Percentiles rank a stretch among this genome's conserved stretches.
These are phyloP conservation scores for Epinephelus lanceolatus DNA, from an alignment of 2,113 vertebrate genomes.

Conservation along the genomic window DNA sequence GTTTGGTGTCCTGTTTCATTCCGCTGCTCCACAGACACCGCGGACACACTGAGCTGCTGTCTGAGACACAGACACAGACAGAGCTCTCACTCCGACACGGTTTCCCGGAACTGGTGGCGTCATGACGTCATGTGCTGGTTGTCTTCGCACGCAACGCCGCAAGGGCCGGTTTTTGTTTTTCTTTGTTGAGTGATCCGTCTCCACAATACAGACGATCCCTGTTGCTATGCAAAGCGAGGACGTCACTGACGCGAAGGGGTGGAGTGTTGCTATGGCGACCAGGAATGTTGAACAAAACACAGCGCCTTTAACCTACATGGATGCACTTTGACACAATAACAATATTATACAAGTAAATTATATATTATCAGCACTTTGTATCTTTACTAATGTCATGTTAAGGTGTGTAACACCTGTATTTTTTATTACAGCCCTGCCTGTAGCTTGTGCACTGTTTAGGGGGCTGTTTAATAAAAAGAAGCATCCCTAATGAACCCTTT, in stretches of 20 bases:
- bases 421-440: background rate
- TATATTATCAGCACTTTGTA: background rate
- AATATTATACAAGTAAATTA: background rate
- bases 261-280: slow-evolving; percentile 82
- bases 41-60: background rate
- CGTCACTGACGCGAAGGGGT: slow-evolving; percentile 82
- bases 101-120: background rate
- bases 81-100: slow-evolving; percentile 47
- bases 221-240: slow-evolving; percentile 54
- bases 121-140: background rate
- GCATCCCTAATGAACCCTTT: background rate
- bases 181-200: slow-evolving; percentile 1
- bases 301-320: slow-evolving; percentile 21
- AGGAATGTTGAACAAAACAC: slow-evolving; percentile 81
- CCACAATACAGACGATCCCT: slow-evolving; percentile 45
- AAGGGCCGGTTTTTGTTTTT: background rate
- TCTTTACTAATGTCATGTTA: background rate
- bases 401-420: background rate
- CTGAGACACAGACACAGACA: slow-evolving; percentile 13
- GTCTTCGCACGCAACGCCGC: background rate
- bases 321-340: slow-evolving; percentile 44
- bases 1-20: slow-evolving; percentile 54
- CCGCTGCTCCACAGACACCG: slow-evolving; percentile 25
- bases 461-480: background rate
- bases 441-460: background rate